Conservation (phyloP, 2,797 vertebrate species). For the Arrhamphus sclerolepis region DNA sequence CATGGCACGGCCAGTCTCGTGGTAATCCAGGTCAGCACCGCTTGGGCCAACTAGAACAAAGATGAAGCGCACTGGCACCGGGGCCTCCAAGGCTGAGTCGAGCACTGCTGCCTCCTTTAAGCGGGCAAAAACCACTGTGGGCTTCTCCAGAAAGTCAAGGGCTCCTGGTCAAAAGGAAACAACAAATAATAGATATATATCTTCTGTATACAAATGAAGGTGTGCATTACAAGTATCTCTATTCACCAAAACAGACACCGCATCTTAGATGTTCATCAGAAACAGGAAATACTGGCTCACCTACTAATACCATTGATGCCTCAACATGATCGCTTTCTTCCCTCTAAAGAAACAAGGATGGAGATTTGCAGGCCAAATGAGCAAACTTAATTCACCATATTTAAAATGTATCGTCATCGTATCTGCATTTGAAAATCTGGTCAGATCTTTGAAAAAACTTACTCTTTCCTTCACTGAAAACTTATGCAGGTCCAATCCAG, state of each 20-base stretch:
- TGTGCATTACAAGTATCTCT: background rate
- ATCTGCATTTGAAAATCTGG: too few relatives aligned
- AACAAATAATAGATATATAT: background rate
- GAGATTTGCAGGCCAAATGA: conserved; percentile 1
- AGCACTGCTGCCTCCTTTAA: conserved; percentile 81
- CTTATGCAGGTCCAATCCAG: conserved; percentile 73
- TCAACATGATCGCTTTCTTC: conserved; percentile 79
- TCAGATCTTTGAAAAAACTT: conserved; percentile 12
- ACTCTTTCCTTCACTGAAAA: conserved; percentile 77
- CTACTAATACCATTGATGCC: conserved; percentile 89
- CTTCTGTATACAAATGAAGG: background rate
- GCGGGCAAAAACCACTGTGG: conserved; percentile 85
- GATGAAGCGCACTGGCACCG: conserved; percentile 86
- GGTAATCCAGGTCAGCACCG: conserved; percentile 79
- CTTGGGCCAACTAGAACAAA: conserved; percentile 87
- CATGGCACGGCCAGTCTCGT: conserved; percentile 86
- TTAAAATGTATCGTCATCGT: background rate
- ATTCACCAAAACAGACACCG: background rate
- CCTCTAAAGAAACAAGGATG: conserved; percentile 57
- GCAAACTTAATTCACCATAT: background rate
- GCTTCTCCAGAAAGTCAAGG: conserved; percentile 83
- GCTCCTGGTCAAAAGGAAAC: conserved; percentile 77
- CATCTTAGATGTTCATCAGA: too few relatives aligned
- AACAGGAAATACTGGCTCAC: conserved; percentile 77
- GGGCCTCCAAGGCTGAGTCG: conserved; percentile 75